Percentiles rank a stretch among this genome's conserved stretches.
Conservation (phyloP, 2,888 invertebrate genomes). For the Andrena chrysosceles region DNA sequence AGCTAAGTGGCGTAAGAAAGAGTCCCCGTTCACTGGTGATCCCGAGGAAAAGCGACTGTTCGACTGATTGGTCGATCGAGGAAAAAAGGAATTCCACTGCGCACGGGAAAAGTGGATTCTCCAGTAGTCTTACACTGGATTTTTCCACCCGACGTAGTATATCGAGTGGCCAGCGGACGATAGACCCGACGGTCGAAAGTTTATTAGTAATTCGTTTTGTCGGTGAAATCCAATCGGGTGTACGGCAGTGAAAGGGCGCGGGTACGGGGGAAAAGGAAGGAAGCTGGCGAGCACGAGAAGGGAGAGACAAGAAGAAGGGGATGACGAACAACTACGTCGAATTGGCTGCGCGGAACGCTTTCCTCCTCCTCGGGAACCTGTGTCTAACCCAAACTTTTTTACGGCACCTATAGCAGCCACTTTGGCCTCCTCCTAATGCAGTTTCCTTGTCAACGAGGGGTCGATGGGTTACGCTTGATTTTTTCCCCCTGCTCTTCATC, state of each 20-base stretch:
- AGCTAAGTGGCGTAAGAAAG: not conserved
- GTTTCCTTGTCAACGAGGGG: conserved; percentile 75
- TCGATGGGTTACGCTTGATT: conserved; percentile 53
- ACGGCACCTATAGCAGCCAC: conserved; percentile 59
- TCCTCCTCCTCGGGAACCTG: conserved; percentile 39
- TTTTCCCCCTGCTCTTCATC: conserved; percentile 27
- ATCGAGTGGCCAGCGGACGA: conserved; percentile 32
- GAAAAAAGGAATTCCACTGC: not conserved
- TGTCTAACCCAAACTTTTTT: conserved; percentile 71
- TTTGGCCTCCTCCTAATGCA: conserved; percentile 75
- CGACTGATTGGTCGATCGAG: conserved; percentile 7
- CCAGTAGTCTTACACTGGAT: conserved; percentile 17
- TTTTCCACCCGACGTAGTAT: conserved; percentile 10
- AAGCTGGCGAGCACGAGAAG: not conserved
- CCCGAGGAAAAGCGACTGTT: not conserved
- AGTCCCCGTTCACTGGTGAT: not conserved
- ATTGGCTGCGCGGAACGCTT: conserved; percentile 36
- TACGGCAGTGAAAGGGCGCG: not conserved
- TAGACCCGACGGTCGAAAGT: conserved; percentile 33
- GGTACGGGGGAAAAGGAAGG: not conserved
- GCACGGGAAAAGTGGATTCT: conserved; percentile 16
- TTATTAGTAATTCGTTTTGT: conserved; percentile 63
- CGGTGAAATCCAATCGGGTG: conserved; percentile 53
- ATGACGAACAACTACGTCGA: conserved; percentile 42
- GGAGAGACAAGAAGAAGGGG: conserved; percentile 1